Base-by-base conservation (phyloP, 2,888 invertebrate species). In the Archips crataeganus region DNA sequence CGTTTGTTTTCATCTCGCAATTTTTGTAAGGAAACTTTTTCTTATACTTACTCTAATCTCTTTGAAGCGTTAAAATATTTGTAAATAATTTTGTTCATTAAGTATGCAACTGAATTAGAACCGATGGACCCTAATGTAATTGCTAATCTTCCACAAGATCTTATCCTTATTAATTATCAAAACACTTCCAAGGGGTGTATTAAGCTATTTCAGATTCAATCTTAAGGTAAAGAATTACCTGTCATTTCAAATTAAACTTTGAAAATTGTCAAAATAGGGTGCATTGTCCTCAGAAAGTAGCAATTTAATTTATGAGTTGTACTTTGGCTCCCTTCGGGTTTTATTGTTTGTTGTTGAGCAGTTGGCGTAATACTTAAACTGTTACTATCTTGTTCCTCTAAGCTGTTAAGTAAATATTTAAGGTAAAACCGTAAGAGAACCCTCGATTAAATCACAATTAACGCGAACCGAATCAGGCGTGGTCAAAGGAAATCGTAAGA, bases 41-140 rank as follows among this genome's bases (percentile, higher is more conserved):
- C 51, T 32, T 51, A n/a, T 34, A 64, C 64, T 64, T 34, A 64
- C 64, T 64, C n/a, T 63, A 70, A 69, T 69, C 62, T 62, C 62
- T 62, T 63, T 63, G 63, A 70, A 49, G 62, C 62, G 39, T 45
- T 63, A 54, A 45, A 63, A 70, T 70, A 70, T 63, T 70, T 54
- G 62, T 42, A 45, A 13, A 9, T 54, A 69, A 34, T 64, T 49
- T 34, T 45, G 34, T 45, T 47, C 34, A 64, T 15, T 42, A 51
- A 51, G 51, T 32, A 49, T 13, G 11, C 39, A 70, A 4, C 51
- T 54, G 32, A 57, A 6, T 13, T 32, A 15, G 57, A n/a, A 45
- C 57, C n/a, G 57, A 45, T 59, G 45, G 45, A 11, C 8, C 64
- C 8, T 64, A 32, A 57, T 32, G 57, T 57, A 57, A 57, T 57